A percentile compares a stretch with the other conserved stretches of the same genome.
These are phyloP conservation scores for Drosophila kuntzei DNA, from an alignment of 2,888 invertebrate species.

Conservation along the genomic window DNA sequence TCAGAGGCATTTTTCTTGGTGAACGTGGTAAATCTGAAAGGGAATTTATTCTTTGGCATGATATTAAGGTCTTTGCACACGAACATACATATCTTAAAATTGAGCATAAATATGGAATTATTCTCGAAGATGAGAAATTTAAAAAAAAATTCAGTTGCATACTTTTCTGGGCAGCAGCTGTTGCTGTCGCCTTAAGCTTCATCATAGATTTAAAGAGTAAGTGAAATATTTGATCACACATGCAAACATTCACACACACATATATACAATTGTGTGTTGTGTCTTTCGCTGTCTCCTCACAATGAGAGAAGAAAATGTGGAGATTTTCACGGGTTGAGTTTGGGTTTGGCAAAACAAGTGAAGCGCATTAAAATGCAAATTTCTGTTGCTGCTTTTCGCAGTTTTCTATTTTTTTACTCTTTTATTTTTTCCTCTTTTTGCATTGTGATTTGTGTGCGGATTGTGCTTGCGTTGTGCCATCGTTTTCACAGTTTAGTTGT, in stretches of 20 bases:
- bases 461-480: constrained; percentile 36
- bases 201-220: constrained; percentile 36
- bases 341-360: constrained; percentile 70
- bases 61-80: too few relatives aligned
- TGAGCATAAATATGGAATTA: neutral
- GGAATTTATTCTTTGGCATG: neutral
- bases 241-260: constrained; percentile 3
- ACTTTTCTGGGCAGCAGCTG: constrained; percentile 36
- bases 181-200: constrained; percentile 32
- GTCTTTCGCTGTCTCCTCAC: constrained; percentile 15
- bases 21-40: neutral
- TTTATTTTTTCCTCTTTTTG: constrained; percentile 10
- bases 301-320: constrained; percentile 40
- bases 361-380: constrained; percentile 81
- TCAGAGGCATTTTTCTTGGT: too few relatives aligned
- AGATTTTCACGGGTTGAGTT: constrained; percentile 36
- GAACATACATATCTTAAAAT: neutral
- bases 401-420: constrained; percentile 47
- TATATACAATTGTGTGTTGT: constrained; percentile 8
- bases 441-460: constrained; percentile 72
- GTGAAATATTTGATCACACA: constrained; percentile 39
- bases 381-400: constrained; percentile 47
- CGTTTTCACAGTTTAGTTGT: constrained; percentile 69
- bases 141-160: constrained; percentile 8
- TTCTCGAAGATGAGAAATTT: constrained; percentile 3